Evolutionary conservation across 2,113 vertebrate genomes (phyloP).

Genomic region (Cyanoliseus patagonus): DNA sequence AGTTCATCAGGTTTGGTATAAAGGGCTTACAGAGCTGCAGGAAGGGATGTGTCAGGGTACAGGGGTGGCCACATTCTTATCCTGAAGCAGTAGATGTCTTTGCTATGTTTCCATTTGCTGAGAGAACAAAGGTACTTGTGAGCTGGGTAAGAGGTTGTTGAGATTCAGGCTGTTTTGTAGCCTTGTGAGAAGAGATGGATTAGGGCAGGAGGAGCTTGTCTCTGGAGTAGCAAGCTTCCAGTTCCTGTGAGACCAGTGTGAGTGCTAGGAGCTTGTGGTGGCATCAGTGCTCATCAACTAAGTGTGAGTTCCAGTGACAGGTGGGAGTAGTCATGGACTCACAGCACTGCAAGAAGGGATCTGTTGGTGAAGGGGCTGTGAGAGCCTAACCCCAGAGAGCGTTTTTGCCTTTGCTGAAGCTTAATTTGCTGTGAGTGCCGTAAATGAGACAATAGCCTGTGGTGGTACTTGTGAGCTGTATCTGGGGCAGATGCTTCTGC

Average conservation of each 20-base stretch:
- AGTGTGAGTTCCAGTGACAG: neutral
- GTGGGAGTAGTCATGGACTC: neutral
- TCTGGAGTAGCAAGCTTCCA: neutral
- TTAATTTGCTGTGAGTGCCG: neutral
- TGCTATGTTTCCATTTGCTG: neutral
- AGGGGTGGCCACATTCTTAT: rapidly evolving
- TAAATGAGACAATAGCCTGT: neutral
- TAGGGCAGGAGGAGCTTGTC: neutral
- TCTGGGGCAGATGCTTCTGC: neutral
- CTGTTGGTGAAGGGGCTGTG: neutral
- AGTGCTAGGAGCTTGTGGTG: neutral
- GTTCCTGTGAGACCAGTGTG: neutral
- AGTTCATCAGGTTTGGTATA: neutral
- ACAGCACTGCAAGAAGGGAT: neutral
- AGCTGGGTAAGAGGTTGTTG: neutral
- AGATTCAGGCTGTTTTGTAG: neutral
- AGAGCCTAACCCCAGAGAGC: neutral
- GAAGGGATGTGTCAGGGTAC: neutral
- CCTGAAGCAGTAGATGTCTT: rapidly evolving
- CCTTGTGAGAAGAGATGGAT: neutral
- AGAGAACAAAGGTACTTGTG: rapidly evolving
- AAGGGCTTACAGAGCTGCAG: neutral
- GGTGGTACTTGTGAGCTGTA: neutral
- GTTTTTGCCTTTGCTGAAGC: neutral
- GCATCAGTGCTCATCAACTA: rapidly evolving